phyloP scores from a whole-genome alignment of 2,797 vertebrate genomes.

The Selene dorsalis region DNA sequence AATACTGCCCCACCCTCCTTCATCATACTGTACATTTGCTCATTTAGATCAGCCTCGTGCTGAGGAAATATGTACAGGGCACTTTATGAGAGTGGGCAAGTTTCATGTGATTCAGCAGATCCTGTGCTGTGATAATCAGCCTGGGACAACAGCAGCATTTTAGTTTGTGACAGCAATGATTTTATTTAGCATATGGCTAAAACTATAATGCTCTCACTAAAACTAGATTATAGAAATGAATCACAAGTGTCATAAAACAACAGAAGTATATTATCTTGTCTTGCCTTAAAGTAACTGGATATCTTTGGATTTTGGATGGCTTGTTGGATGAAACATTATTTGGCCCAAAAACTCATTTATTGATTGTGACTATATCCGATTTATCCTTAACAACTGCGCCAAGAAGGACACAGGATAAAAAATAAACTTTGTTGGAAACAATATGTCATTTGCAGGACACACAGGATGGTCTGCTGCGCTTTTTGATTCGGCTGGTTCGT shows the following conservation, averaged over 20 bases:
- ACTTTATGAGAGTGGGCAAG: slow-evolving; percentile 2
- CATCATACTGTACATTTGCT: slow-evolving; percentile 9
- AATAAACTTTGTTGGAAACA: neutral
- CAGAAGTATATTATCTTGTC: neutral
- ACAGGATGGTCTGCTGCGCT: neutral
- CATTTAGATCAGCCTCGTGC: neutral
- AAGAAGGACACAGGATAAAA: slow-evolving; percentile 11
- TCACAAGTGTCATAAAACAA: slow-evolving; percentile 15
- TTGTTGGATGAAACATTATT: neutral
- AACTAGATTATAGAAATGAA: slow-evolving; percentile 25
- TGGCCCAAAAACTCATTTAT: neutral
- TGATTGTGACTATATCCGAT: neutral
- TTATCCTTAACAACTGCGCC: neutral
- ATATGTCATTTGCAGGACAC: neutral
- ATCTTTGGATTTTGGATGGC: neutral
- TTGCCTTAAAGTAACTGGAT: neutral
- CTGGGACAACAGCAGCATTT: slow-evolving; percentile 20
- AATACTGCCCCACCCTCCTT: neutral
- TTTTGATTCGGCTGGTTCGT: no score
- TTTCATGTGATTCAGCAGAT: slow-evolving; percentile 47
- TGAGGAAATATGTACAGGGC: slow-evolving; percentile 17
- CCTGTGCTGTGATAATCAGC: slow-evolving; percentile 30
- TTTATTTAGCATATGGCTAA: slow-evolving; percentile 13
- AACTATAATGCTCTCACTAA: slow-evolving; percentile 10
- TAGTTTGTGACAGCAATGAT: slow-evolving; percentile 14